Percentiles rank a stretch among this genome's conserved stretches.
Evolutionary conservation across 2,797 vertebrate species (phyloP).

Genomic region (Pitangus sulphuratus): DNA sequence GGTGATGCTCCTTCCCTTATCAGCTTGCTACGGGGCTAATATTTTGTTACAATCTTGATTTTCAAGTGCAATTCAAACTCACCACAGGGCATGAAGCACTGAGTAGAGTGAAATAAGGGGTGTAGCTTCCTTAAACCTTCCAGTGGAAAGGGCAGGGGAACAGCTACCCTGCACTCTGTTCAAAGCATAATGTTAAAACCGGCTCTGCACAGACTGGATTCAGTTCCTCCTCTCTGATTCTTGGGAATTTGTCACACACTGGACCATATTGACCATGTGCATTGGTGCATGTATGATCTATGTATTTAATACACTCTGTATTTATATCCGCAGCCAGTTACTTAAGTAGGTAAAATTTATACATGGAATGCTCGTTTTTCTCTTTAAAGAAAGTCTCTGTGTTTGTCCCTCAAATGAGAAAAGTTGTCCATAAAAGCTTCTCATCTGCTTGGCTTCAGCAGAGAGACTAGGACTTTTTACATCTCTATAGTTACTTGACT

Average conservation of each 20-base stretch:
- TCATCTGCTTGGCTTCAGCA: neutral
- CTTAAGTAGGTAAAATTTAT: neutral
- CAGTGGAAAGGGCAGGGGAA: neutral
- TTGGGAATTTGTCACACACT: neutral
- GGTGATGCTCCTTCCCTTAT: neutral
- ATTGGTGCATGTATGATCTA: neutral
- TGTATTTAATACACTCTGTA: neutral
- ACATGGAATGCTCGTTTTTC: fast-evolving
- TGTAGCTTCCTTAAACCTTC: neutral
- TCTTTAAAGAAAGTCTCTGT: neutral
- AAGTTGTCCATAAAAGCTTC: neutral
- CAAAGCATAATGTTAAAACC: neutral
- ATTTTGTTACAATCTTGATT: neutral
- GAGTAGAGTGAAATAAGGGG: neutral
- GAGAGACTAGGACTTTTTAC: neutral
- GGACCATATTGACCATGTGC: neutral
- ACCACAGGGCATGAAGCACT: neutral
- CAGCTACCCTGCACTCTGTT: neutral
- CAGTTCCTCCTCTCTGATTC: neutral
- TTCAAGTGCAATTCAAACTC: neutral
- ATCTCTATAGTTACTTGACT: neutral
- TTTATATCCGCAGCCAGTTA: neutral
- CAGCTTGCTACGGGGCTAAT: neutral
- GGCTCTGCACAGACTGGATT: neutral
- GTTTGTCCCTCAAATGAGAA: neutral